Percentiles rank a stretch among this genome's conserved stretches.
Conservation (phyloP, 2,797 vertebrate species). For the Poliocrania exsul region DNA sequence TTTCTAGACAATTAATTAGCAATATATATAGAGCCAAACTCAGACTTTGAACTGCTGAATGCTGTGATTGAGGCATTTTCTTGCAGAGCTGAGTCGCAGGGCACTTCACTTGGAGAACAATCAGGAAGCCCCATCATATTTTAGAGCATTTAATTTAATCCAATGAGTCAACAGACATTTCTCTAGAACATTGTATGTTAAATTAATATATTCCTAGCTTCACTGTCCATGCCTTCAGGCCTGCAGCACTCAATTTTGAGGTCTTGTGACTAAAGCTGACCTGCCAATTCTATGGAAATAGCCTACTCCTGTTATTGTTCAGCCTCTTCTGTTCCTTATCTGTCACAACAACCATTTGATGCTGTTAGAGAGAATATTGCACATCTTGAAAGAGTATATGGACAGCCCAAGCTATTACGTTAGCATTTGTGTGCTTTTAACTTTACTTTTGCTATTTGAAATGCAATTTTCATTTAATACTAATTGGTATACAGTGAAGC, state of each 20-base stretch:
- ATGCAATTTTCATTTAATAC: neutral
- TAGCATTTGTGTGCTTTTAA: neutral
- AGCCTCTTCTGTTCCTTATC: accelerated
- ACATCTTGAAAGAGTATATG: neutral
- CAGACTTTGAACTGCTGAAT: neutral
- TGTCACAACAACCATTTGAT: neutral
- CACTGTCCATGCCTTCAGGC: neutral
- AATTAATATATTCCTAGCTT: neutral
- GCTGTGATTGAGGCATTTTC: neutral
- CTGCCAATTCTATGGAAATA: neutral
- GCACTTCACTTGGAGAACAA: neutral
- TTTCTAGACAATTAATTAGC: neutral
- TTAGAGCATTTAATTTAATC: neutral
- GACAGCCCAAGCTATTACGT: neutral
- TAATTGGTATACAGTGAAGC: neutral
- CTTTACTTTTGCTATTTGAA: neutral
- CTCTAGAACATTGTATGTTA: neutral
- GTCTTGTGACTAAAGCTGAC: neutral
- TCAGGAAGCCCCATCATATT: neutral
- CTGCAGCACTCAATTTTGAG: neutral
- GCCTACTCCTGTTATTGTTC: neutral
- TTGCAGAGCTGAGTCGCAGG: neutral
- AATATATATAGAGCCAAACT: neutral
- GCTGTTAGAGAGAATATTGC: neutral
- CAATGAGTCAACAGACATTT: neutral